Evolutionary conservation across 2,113 vertebrate species (phyloP).

Genomic region (Forbesichthys agassizii): DNA sequence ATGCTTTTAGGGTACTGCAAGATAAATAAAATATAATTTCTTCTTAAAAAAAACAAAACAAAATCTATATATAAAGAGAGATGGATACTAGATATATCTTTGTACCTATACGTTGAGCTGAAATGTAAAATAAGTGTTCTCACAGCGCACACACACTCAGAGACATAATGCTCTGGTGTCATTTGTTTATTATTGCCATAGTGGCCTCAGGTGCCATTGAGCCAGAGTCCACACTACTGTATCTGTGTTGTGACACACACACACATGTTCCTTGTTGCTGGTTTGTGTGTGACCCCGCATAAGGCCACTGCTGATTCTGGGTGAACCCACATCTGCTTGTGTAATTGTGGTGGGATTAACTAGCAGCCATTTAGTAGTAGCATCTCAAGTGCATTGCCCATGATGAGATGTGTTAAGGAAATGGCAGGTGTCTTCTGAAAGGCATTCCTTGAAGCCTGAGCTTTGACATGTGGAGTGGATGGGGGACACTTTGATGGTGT

Average conservation of each 20-base stretch:
- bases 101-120: too few species aligned
- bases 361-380: background rate
- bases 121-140: too few species aligned
- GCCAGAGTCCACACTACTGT: constrained; percentile 5
- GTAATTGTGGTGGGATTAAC: background rate
- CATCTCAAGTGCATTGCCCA: background rate
- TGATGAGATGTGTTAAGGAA: background rate
- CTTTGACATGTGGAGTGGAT: constrained; percentile 6
- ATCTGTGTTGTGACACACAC: background rate
- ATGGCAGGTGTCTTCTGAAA: background rate
- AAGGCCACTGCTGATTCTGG: constrained; percentile 1
- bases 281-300: constrained; percentile 18
- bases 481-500: background rate
- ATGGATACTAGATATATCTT: too few species aligned
- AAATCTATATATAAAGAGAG: too few species aligned
- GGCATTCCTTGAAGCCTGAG: background rate
- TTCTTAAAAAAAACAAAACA: too few species aligned
- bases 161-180: too few species aligned
- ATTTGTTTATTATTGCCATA: constrained; percentile 19
- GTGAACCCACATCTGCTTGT: background rate
- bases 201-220: constrained; percentile 48
- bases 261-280: background rate
- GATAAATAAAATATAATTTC: too few species aligned
- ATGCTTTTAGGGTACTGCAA: too few species aligned
- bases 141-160: too few species aligned